Evolutionary conservation across 2,113 vertebrate species (phyloP).

Genomic region (Poeciliopsis occidentalis): DNA sequence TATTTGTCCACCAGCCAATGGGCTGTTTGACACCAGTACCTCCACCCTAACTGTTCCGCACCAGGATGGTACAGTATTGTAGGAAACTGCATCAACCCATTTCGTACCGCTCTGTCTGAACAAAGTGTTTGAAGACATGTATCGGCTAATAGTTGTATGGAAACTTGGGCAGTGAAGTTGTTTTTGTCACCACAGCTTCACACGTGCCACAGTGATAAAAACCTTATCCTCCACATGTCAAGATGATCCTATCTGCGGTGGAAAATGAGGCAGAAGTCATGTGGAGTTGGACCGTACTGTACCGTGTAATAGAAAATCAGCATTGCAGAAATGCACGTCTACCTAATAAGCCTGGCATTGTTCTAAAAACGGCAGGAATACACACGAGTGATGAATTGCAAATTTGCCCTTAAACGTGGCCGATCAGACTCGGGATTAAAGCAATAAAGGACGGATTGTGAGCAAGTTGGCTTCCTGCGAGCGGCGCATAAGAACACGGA

Average conservation of each 20-base stretch:
- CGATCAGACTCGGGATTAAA: background rate
- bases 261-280: background rate
- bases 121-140: no score
- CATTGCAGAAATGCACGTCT: background rate
- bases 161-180: background rate
- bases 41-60: no score
- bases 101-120: no score
- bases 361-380: background rate
- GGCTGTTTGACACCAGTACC: no score
- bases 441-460: background rate
- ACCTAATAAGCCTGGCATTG: background rate
- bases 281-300: background rate
- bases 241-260: background rate
- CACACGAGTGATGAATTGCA: background rate
- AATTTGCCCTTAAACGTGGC: background rate
- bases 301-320: background rate
- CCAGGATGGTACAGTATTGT: no score
- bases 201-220: background rate
- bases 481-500: conserved; percentile 1
- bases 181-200: background rate
- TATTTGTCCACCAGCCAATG: no score
- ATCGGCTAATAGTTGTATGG: background rate
- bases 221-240: background rate
- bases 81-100: no score
- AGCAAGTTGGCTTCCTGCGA: background rate